These are phyloP conservation scores for Coregonus clupeaformis DNA, from an alignment of 2,113 vertebrate species.

Conservation along the genomic window DNA sequence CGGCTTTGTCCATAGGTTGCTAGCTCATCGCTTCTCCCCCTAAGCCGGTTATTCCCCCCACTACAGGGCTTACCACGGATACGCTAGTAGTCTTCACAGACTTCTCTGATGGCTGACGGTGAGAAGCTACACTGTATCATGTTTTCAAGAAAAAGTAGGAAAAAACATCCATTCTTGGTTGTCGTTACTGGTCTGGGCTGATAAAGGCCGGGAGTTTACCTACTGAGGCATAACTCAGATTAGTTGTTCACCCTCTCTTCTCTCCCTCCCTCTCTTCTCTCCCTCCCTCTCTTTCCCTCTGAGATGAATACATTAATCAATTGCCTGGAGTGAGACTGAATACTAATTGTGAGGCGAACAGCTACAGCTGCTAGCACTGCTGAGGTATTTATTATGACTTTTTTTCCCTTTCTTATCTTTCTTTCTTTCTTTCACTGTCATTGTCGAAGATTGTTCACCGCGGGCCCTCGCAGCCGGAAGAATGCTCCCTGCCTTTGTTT, in stretches of 20 bases:
- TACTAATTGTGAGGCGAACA: conserved; percentile 30
- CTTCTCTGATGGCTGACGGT: background rate
- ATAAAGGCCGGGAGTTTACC: conserved; percentile 47
- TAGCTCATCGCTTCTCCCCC: conserved; percentile 47
- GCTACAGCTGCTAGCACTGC: background rate
- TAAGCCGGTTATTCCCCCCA: conserved; percentile 49
- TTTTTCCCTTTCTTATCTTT: background rate
- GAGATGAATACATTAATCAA: no score
- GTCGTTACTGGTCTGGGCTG: conserved; percentile 29
- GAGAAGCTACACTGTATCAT: background rate
- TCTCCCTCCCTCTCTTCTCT: no score
- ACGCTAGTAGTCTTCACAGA: conserved; percentile 41
- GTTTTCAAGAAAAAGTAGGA: background rate
- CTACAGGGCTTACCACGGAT: conserved; percentile 22
- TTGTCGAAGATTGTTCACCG: conserved; percentile 25
- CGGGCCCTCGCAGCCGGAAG: background rate
- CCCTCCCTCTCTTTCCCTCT: no score
- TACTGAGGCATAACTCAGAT: conserved; percentile 34
- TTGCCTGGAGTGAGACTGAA: conserved; percentile 27
- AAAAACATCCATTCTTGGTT: background rate
- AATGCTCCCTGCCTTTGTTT: conserved; percentile 25
- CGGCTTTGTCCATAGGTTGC: conserved; percentile 52
- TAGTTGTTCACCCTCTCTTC: no score
- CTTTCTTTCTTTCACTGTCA: conserved; percentile 3
- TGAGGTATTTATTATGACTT: conserved; percentile 29